Evolutionary conservation across 92 coral and sea anemone species (phyloP).

Genomic region (Zoanthus gigantus): DNA sequence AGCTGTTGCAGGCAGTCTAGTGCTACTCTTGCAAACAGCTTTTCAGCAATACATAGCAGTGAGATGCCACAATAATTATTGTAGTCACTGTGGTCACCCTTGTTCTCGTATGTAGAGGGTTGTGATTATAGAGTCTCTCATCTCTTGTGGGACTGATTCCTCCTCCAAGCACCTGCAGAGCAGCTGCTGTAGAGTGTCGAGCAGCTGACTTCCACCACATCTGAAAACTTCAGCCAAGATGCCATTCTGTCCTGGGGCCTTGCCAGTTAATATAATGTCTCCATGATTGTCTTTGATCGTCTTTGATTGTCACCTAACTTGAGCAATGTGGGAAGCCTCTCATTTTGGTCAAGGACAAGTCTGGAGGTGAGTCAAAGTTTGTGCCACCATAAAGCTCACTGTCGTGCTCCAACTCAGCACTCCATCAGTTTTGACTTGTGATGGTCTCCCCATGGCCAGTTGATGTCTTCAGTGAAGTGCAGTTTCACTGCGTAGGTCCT

Average conservation of each 20-base stretch:
- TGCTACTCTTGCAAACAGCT: background rate
- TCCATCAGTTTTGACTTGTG: slow-evolving; percentile 1
- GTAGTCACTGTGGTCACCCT: background rate
- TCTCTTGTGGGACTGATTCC: slow-evolving; percentile 28
- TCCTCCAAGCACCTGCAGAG: slow-evolving; percentile 38
- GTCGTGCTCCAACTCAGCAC: slow-evolving; percentile 1
- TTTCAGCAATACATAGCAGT: background rate
- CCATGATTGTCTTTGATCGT: slow-evolving; percentile 23
- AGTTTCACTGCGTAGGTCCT: slow-evolving; percentile 6
- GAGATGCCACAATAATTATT: background rate
- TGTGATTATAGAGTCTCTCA: background rate
- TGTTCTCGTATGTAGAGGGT: background rate
- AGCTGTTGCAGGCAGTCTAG: background rate
- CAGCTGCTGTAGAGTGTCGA: slow-evolving; percentile 14
- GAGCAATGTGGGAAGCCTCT: background rate
- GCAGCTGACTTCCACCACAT: slow-evolving; percentile 34
- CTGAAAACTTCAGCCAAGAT: slow-evolving; percentile 41
- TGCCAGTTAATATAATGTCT: background rate
- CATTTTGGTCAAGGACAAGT: background rate
- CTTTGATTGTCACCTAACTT: background rate
- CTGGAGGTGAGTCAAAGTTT: background rate
- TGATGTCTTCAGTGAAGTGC: slow-evolving; percentile 20
- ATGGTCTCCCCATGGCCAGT: background rate
- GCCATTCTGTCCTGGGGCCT: slow-evolving; percentile 44
- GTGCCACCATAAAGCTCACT: background rate